Conservation (phyloP, 2,888 invertebrate species). For the Orthosia gracilis region DNA sequence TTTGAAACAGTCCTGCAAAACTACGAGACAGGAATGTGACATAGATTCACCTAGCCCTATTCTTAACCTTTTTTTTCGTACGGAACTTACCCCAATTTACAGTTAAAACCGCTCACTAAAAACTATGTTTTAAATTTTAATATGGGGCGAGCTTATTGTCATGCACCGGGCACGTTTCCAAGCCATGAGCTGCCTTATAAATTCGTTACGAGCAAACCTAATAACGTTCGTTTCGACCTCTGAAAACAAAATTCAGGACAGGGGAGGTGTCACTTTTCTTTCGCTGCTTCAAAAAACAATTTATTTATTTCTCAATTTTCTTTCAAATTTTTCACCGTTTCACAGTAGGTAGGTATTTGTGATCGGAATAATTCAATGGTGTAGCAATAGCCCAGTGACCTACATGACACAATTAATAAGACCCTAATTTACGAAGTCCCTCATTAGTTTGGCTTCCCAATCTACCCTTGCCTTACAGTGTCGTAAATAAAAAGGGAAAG, state of each 20-base stretch:
- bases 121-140: constrained; percentile 43
- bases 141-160: constrained; percentile 37
- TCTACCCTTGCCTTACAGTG: constrained; percentile 36
- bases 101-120: neutral
- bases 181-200: constrained; percentile 23
- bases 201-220: constrained; percentile 27
- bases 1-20: neutral
- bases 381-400: constrained; percentile 6
- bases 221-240: constrained; percentile 26
- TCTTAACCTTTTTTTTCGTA: constrained; percentile 20
- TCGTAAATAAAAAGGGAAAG: constrained; percentile 55
- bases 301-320: neutral
- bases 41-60: neutral
- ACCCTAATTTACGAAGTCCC: constrained; percentile 45
- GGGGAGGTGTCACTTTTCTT: neutral
- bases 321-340: neutral
- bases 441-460: constrained; percentile 50
- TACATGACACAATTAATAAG: constrained; percentile 36
- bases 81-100: constrained; percentile 26
- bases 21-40: neutral
- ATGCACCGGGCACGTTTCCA: constrained; percentile 34
- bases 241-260: constrained; percentile 29
- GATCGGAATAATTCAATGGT: constrained; percentile 10
- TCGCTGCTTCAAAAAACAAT: neutral
- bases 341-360: neutral